Evolutionary conservation across 2,888 invertebrate species (phyloP).

Genomic region (Danaus chrysippus): DNA sequence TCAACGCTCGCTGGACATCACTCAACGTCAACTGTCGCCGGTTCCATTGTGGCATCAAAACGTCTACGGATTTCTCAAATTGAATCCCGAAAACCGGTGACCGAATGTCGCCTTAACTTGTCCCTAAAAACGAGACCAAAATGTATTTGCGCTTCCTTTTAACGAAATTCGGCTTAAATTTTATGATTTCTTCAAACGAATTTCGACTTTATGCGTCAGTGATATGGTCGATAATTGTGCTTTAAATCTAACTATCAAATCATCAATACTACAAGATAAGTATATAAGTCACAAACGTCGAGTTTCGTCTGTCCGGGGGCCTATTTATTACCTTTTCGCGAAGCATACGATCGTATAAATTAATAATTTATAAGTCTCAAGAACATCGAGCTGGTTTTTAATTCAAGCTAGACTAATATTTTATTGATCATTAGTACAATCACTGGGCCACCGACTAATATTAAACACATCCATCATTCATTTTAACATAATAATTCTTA

Average conservation of each 20-base stretch:
- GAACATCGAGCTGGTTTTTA: conserved; percentile 28
- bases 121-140: conserved; percentile 68
- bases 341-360: conserved; percentile 60
- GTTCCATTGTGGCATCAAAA: conserved; percentile 62
- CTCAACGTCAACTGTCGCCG: conserved; percentile 59
- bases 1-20: conserved; percentile 48
- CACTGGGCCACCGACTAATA: conserved; percentile 24
- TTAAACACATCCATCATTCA: neutral
- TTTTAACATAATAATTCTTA: neutral
- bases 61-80: conserved; percentile 62
- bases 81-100: conserved; percentile 63
- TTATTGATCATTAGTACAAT: conserved; percentile 29
- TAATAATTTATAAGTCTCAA: conserved; percentile 51
- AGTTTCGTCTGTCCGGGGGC: conserved; percentile 59
- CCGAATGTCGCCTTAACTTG: conserved; percentile 66
- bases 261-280: conserved; percentile 36
- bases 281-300: conserved; percentile 62
- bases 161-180: conserved; percentile 3
- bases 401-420: conserved; percentile 38
- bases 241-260: conserved; percentile 17
- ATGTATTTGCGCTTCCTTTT: conserved; percentile 48
- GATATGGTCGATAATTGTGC: conserved; percentile 5
- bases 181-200: conserved; percentile 20
- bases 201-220: conserved; percentile 29
- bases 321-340: conserved; percentile 67